Base-by-base conservation (phyloP, 2,113 vertebrate genomes). In the Salminus brasiliensis region DNA sequence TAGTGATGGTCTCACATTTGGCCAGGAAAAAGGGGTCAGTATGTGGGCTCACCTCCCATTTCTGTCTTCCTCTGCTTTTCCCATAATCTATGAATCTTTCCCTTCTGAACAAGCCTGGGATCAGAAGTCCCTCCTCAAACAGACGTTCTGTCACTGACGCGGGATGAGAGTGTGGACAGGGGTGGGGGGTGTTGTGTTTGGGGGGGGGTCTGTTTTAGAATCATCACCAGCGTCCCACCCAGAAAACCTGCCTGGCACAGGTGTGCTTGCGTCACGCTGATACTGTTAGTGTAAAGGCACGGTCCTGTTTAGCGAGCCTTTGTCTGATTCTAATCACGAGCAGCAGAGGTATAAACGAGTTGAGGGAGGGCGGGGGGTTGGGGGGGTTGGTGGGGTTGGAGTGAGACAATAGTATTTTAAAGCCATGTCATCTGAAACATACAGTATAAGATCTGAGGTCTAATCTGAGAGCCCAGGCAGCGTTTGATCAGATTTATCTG, bases 381-480 rank as follows among this genome's bases (percentile, higher is more conserved):
- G n/a, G n/a, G n/a, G 71, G 4, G 39, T 4, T 41, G 4, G 4
- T 41, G 91, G 90, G 91, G 91, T 88, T 84, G 89, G n/a, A n/a
- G n/a, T 80, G 81, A 78, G 27, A 85, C 15, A 81, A 87, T 84
- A 67, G 77, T 86, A 62, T 78, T 73, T 88, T 91, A 86, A 90
- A 90, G 86, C 89, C 87, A 89, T 84, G 84, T 85, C 85, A 79
- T 84, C 21, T 74, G 41, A 84, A 85, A 88, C 39, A 76, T 55
- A 67, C 32, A 68, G 32, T 74, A n/a, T n/a, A n/a, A 5, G 39
- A 52, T 70, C 55, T 74, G 57, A 76, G 72, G 72, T 78, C 70
- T 18, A 57, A 30, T 73, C 74, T 68, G 67, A 67, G 29, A 71
- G 45, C 63, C 47, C 69, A 62, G 62, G 71, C 79, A 81, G 71